Evolutionary conservation across 2,113 vertebrate species (phyloP).

Genomic region (Podarcis cretensis): DNA sequence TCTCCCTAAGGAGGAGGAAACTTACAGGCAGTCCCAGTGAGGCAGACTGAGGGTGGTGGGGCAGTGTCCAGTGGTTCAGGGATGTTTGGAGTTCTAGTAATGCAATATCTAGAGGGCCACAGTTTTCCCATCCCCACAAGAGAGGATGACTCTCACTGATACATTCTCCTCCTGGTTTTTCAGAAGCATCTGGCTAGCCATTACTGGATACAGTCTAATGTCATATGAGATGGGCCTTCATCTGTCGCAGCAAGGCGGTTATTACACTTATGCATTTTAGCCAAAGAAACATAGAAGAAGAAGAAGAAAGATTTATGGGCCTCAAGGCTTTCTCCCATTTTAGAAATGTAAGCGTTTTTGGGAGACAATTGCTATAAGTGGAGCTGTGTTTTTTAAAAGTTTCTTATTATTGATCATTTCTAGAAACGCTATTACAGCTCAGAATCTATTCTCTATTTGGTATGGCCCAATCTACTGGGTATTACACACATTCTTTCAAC

Average conservation of each 20-base stretch:
- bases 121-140: neutral
- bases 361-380: conserved; percentile 1
- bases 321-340: neutral
- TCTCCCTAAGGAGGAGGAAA: too few relatives aligned
- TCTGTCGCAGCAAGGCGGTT: neutral
- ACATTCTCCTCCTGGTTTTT: neutral
- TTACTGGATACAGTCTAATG: neutral
- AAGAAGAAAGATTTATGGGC: neutral
- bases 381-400: neutral
- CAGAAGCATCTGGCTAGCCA: neutral
- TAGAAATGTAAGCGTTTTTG: neutral
- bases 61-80: neutral
- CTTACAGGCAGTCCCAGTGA: too few relatives aligned
- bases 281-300: too few relatives aligned
- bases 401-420: conserved; percentile 17
- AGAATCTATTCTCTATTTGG: neutral
- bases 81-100: neutral
- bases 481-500: neutral
- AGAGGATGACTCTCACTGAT: neutral
- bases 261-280: neutral
- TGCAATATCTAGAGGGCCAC: neutral
- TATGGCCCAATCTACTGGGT: neutral
- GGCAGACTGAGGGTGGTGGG: too few relatives aligned
- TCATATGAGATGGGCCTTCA: neutral
- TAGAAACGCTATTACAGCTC: neutral